Evolutionary conservation across 2,797 vertebrate species (phyloP).

Genomic region (Gadopsis marmoratus): DNA sequence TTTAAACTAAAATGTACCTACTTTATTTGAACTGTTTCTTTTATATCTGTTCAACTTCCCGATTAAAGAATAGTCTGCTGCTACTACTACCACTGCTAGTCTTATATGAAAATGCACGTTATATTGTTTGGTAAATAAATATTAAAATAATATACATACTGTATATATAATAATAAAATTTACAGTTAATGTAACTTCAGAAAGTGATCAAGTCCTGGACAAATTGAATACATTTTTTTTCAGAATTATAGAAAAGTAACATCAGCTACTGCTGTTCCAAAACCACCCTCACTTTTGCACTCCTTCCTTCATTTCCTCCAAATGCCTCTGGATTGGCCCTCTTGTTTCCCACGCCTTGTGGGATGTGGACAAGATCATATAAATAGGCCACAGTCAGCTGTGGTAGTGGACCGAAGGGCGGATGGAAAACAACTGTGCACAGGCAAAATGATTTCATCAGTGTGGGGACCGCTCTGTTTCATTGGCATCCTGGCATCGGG

Average conservation of each 20-base stretch:
- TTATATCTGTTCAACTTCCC: neutral
- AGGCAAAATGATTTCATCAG: conserved; percentile 68
- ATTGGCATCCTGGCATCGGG: conserved; percentile 58
- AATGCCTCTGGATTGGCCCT: conserved; percentile 54
- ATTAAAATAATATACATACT: neutral
- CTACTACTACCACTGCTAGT: neutral
- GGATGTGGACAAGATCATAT: conserved; percentile 41
- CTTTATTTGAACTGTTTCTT: neutral
- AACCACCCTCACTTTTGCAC: conserved; percentile 1
- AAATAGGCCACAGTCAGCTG: conserved; percentile 42
- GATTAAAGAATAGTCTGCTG: neutral
- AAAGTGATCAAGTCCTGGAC: neutral
- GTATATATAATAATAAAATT: no score
- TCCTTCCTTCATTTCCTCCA: conserved; percentile 6
- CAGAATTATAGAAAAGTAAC: neutral
- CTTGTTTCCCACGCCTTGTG: conserved; percentile 51
- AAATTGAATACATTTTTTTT: neutral
- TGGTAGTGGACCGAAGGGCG: neutral
- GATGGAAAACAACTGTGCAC: neutral
- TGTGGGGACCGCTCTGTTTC: conserved; percentile 55
- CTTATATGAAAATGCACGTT: neutral
- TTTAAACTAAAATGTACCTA: neutral
- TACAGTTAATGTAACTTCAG: no score
- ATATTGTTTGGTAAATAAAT: neutral
- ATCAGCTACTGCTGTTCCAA: neutral